Evolutionary conservation across 2,797 vertebrate genomes (phyloP), one percentile per base, ranked within the genome.

Genomic region (Labeo calbasu): DNA sequence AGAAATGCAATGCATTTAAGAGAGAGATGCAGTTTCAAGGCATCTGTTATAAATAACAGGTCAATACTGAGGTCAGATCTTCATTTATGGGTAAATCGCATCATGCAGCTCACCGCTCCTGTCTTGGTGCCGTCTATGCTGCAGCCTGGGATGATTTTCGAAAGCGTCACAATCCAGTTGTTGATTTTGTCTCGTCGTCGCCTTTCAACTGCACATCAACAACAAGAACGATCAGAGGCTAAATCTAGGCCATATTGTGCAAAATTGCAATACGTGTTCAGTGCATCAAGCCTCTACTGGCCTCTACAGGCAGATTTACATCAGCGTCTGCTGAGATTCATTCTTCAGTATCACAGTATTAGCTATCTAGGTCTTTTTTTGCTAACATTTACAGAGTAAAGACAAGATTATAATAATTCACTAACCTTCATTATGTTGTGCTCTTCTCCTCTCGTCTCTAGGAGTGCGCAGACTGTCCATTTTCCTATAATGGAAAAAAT

Each of bases 141-240:
- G 92, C 97, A 97, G 89, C 96, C 97, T 77, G 97, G 97, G 94
- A 98, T 98, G 92, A 97, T 97, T 93, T 97, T 97, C 8, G 97
- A 98, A 75, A 98, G 95, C 0, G 96, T 96, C 88, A 97, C 97
- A 0, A 98, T 98, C 97, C 97, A 98, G 93, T 97, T 98, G 93
- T 98, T 98, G 91, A 98, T 98, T 92, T 98, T 98, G 94, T 98
- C 97, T 92, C 97, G 94, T 86, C 97, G 93, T 81, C 97, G 93
- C 91, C 97, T 94, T 92, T 98, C 97, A 84, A 97, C 96, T 97
- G 91, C 55, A 78, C 21, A 21, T 17, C 57, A 21, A 53, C 61
- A 81, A 65, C 36, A 70, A 53, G 17, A 78, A 21, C 61, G 14
- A 48, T 72, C 25, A 81, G 59, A 63, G 51, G 36, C 21, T 6